A percentile compares a stretch with the other conserved stretches of the same genome.
Conservation (phyloP, 1,140 invertebrate species). For the Drosophila jambulina region DNA sequence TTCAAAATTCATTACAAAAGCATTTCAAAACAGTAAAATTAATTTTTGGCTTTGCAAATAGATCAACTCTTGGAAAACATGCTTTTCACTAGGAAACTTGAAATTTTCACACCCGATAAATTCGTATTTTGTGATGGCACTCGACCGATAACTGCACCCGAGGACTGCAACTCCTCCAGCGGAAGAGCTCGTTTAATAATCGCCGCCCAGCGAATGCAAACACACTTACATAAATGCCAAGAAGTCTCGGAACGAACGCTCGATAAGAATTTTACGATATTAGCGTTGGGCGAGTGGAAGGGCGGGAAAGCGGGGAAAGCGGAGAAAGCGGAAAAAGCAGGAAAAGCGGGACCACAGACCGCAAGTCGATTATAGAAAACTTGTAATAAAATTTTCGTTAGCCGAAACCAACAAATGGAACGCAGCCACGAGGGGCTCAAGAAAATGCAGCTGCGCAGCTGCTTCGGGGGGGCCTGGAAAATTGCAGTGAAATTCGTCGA, state of each 20-base stretch:
- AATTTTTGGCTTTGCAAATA: neutral
- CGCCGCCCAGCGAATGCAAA: conserved; percentile 9
- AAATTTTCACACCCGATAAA: neutral
- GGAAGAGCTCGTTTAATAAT: conserved; percentile 1
- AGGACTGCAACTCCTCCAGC: neutral
- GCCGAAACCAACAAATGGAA: conserved; percentile 67
- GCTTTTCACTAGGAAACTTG: neutral
- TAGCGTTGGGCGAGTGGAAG: conserved; percentile 32
- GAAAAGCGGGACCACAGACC: conserved; percentile 43
- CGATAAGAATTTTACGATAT: conserved; percentile 63
- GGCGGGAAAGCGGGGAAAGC: neutral
- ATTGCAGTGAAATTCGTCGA: conserved; percentile 48
- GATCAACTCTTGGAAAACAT: neutral
- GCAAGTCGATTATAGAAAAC: conserved; percentile 78
- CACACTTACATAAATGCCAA: conserved; percentile 24
- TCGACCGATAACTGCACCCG: neutral
- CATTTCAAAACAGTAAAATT: neutral
- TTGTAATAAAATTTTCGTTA: conserved; percentile 80
- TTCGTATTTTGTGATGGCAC: conserved; percentile 9
- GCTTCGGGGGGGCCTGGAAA: conserved; percentile 18
- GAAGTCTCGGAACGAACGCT: conserved; percentile 1
- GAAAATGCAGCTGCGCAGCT: conserved; percentile 29
- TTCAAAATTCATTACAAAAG: neutral
- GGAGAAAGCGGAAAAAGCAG: conserved; percentile 5
- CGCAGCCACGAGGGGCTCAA: conserved; percentile 33